Evolutionary conservation across 2,888 invertebrate species (phyloP).

Genomic region (Urechis unicinctus): DNA sequence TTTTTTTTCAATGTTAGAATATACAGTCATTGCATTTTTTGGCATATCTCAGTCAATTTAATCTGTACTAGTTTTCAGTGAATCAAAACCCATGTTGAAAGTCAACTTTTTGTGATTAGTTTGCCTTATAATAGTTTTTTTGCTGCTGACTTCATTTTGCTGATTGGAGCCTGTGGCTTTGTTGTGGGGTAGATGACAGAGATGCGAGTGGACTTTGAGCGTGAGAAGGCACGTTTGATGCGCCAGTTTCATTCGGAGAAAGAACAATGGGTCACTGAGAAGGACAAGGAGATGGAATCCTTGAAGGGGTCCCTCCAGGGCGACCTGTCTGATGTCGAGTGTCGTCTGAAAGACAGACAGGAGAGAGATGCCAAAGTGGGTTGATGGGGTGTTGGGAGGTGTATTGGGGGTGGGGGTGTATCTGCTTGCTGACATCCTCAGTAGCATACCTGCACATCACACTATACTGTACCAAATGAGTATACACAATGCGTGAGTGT

Average conservation of each 20-base stretch:
- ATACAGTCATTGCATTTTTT: too few species aligned
- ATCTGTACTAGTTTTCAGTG: too few species aligned
- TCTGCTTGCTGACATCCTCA: too few species aligned
- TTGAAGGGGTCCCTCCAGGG: constrained; percentile 28
- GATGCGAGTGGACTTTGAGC: constrained; percentile 33
- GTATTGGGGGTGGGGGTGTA: too few species aligned
- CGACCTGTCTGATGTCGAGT: constrained; percentile 31
- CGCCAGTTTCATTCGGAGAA: constrained; percentile 38
- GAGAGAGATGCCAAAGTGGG: constrained; percentile 35
- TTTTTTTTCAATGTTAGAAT: too few species aligned
- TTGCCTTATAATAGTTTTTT: background rate
- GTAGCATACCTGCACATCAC: too few species aligned
- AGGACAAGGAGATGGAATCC: constrained; percentile 34
- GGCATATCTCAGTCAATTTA: too few species aligned
- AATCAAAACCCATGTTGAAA: too few species aligned
- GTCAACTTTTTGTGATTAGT: too few species aligned
- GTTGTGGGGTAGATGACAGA: constrained; percentile 28
- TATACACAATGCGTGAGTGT: too few species aligned
- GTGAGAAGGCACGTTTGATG: constrained; percentile 34
- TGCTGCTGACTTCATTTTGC: background rate
- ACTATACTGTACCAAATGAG: too few species aligned
- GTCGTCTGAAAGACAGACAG: constrained; percentile 27
- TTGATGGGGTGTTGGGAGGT: too few species aligned
- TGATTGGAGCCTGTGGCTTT: background rate
- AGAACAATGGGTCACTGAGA: constrained; percentile 33